Evolutionary conservation across 2,888 invertebrate genomes (phyloP), one percentile per base, ranked within the genome.

Genomic region (Xanthia togata): DNA sequence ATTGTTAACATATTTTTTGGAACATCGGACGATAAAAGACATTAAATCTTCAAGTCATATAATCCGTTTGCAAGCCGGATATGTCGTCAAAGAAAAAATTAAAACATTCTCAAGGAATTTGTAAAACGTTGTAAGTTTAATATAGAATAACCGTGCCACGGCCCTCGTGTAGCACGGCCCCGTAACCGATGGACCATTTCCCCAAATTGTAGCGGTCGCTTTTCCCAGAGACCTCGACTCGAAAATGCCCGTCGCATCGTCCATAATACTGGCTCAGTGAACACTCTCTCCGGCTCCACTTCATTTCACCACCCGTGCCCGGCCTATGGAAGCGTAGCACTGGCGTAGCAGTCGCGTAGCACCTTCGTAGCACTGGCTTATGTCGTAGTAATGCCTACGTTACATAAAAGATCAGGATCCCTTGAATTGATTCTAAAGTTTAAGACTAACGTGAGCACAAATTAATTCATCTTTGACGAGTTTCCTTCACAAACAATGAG

Each of bases 201-300:
- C 92, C 93, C 92, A 93, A 94, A 93, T 93, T 90, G 88, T 85
- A 88, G 87, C 88, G 92, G 82, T 90, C 92, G 88, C 91, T 85
- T 93, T 93, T 92, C 92, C 93, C 89, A 94, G 90, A 94, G 90
- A 94, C 93, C 93, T 92, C 92, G 89, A 89, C 88, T 89, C 81
- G 84, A 82, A 83, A 78, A 74, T 65, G 69, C 85, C 78, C 87
- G 88, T 84, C 86, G 86, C 78, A 79, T 84, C 82, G 84, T 88
- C 90, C 89, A 91, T 90, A 92, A 90, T 85, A 92, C 92, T 93
- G 91, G 90, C 92, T 91, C 90, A 92, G 89, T 92, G 92, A 91
- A 91, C 91, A 89, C 87, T 87, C 90, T 82, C 85, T 76, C 86
- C 87, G 77, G 81, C 84, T 80, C 85, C 82, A 84, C 73, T 82